phyloP scores from a whole-genome alignment of 1,140 invertebrate species.

The Sarcophaga bullata region DNA sequence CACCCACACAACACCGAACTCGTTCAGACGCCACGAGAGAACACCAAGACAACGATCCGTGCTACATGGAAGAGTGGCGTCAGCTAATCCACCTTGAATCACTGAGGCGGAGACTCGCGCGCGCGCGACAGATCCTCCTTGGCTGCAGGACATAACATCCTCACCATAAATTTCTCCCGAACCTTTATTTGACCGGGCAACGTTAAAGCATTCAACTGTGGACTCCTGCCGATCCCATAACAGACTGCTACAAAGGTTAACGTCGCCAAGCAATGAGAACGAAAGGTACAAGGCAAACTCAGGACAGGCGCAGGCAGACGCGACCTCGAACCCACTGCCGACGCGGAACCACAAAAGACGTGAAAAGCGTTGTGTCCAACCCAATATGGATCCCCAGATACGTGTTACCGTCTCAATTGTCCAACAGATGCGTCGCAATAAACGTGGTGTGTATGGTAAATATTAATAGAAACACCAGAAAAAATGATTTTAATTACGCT shows the following conservation, averaged over 20 bases:
- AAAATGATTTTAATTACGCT: conserved; percentile 24
- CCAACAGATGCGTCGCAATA: conserved; percentile 53
- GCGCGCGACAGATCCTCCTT: too few species aligned
- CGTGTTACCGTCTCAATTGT: conserved; percentile 61
- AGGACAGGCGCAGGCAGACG: background rate
- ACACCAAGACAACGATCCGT: too few species aligned
- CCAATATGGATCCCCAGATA: conserved; percentile 55
- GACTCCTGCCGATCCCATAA: too few species aligned
- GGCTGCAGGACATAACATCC: too few species aligned
- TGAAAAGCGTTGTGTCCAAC: conserved; percentile 47
- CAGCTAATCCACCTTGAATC: too few species aligned
- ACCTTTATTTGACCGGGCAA: too few species aligned
- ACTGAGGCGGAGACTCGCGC: too few species aligned
- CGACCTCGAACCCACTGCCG: background rate
- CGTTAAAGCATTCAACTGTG: too few species aligned
- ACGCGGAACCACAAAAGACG: background rate
- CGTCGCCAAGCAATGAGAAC: conserved; percentile 49
- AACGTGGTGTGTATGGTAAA: conserved; percentile 51
- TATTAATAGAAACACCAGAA: background rate
- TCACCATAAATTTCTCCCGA: too few species aligned
- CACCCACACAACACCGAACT: too few species aligned
- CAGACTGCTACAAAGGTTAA: conserved; percentile 61
- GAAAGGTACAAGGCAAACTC: background rate
- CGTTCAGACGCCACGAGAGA: too few species aligned
- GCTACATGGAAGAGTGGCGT: too few species aligned